phyloP scores from a whole-genome alignment of 30 jellyfish, hydroid and myxozoan genomes.

The Hydractinia echinata region DNA sequence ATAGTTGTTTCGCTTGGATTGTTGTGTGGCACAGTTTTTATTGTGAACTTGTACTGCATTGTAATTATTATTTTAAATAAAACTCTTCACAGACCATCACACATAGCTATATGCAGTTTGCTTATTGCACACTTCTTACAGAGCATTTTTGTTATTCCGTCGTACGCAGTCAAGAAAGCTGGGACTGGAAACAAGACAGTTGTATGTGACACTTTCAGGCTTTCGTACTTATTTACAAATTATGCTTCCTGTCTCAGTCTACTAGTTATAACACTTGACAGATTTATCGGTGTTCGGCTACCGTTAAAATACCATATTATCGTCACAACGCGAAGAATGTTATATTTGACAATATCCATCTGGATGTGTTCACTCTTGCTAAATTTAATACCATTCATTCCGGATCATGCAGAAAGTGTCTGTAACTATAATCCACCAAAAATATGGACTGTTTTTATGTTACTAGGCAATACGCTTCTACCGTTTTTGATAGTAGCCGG shows the following conservation, averaged over 20 bases:
- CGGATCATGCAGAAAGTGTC: background rate
- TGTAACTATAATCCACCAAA: conserved; percentile 54
- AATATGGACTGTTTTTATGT: conserved; percentile 60
- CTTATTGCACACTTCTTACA: conserved; percentile 52
- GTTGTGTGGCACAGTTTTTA: background rate
- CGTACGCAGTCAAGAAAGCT: conserved; percentile 40
- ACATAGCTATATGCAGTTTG: conserved; percentile 46
- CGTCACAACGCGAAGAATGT: conserved; percentile 43
- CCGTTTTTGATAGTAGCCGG: conserved; percentile 42
- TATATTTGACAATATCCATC: background rate
- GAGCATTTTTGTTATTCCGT: conserved; percentile 63
- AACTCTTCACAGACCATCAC: conserved; percentile 40
- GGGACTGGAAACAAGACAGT: background rate
- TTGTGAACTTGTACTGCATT: conserved; percentile 34
- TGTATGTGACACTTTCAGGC: conserved; percentile 60
- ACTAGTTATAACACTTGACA: conserved; percentile 43
- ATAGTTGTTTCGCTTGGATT: background rate
- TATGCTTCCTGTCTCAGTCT: conserved; percentile 58
- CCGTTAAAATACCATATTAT: conserved; percentile 51
- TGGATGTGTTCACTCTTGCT: conserved; percentile 52
- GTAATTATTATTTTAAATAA: conserved; percentile 8
- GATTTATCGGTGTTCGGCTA: conserved; percentile 40
- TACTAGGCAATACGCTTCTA: conserved; percentile 46
- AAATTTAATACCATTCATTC: conserved; percentile 49
- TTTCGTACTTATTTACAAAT: conserved; percentile 57